Base-by-base conservation (phyloP, 2,113 vertebrate genomes). In the Anarhynchus alexandrinus region DNA sequence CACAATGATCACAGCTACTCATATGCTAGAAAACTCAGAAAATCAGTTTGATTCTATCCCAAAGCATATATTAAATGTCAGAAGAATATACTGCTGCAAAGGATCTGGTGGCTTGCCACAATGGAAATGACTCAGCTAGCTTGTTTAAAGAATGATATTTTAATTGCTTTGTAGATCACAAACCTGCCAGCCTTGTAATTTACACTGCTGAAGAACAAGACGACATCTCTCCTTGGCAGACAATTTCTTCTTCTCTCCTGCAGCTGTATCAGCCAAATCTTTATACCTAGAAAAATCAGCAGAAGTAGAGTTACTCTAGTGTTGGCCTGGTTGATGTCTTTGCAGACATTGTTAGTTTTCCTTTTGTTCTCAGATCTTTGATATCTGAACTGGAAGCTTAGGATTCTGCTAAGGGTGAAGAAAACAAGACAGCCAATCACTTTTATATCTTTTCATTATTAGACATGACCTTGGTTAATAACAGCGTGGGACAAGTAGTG, bases 101-200 rank as follows among this genome's bases (percentile, higher is more conserved):
- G 78, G 30, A 83, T 87, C 80, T 82, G 86, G 83, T 69, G 61
- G 84, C 42, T 92, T 94, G 82, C 94, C 61, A 64, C 67, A 88
- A 49, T 70, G 59, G 79, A 88, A 95, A 59, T 97, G 89, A 97
- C 88, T 94, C 95, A 86, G 95, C 66, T 88, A 92, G 51, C 57
- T 66, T 88, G 73, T 93, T 91, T 86, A 90, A 92, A 94, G 86
- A 61, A 76, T 55, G 81, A 79, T 72, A 85, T 83, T 90, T 96
- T 54, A 88, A 80, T 74, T 96, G 87, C 81, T 61, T 72, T 82
- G 69, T 87, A 52, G 80, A 89, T 94, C 92, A 98, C 98, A 97
- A 96, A 99, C 99, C 99, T 99, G 99, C 99, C 99, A 99, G 95
- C 99, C 99, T 88, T 99, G 99, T 80, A 99, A 98, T 96, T 98